Percentiles rank a stretch among this genome's conserved stretches.
phyloP scores from a whole-genome alignment of 2,888 invertebrate genomes.

The Scaptomyza parva region DNA sequence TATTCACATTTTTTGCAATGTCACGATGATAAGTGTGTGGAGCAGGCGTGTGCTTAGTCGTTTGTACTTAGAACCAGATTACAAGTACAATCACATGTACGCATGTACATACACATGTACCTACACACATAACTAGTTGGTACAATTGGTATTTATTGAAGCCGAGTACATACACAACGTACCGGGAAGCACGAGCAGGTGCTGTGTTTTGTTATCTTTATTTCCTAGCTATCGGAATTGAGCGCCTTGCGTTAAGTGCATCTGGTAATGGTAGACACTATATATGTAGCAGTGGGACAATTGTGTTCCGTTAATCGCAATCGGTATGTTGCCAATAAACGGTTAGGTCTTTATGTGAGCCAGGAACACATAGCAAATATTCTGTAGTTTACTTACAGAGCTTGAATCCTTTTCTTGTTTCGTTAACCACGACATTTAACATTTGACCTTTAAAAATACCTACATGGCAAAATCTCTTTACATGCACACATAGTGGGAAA shows the following conservation, averaged over 20 bases:
- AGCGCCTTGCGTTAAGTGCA: conserved; percentile 1
- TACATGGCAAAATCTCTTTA: neutral
- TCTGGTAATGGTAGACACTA: neutral
- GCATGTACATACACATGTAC: neutral
- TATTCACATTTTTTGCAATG: conserved; percentile 10
- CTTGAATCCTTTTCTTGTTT: too few relatives aligned
- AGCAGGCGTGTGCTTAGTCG: neutral
- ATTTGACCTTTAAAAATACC: neutral
- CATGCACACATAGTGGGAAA: too few relatives aligned
- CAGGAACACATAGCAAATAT: neutral
- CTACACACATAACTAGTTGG: neutral
- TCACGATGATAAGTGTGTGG: conserved; percentile 19
- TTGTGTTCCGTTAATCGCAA: conserved; percentile 1
- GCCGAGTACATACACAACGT: neutral
- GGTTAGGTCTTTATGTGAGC: neutral
- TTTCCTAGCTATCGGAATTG: neutral
- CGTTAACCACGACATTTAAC: neutral
- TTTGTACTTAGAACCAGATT: conserved; percentile 4
- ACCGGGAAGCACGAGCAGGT: neutral
- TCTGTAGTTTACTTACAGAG: neutral
- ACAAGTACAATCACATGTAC: neutral
- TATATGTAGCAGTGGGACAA: neutral
- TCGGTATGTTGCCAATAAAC: neutral
- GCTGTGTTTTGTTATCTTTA: neutral
- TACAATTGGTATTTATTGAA: too few relatives aligned